A percentile compares a stretch with the other conserved stretches of the same genome.
phyloP scores from a whole-genome alignment of 2,113 vertebrate species.

The Callionymus lyra region DNA sequence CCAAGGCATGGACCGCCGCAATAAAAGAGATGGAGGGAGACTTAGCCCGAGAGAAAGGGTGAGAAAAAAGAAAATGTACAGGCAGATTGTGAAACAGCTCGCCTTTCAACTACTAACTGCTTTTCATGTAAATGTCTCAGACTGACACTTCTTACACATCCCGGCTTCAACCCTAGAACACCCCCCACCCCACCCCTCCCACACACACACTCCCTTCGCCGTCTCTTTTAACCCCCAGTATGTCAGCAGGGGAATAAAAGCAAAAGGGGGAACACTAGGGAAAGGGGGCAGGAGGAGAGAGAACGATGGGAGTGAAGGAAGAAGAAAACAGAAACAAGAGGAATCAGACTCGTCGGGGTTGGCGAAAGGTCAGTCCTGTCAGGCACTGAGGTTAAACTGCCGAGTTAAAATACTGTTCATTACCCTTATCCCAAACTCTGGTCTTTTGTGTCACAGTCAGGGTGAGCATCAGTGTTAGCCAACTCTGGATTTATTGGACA shows the following conservation, averaged over 20 bases:
- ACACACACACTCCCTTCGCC: constrained; percentile 41
- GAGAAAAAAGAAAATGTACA: constrained; percentile 78
- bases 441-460: constrained; percentile 93
- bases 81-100: constrained; percentile 92
- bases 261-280: constrained; percentile 74
- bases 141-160: constrained; percentile 96
- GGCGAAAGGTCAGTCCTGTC: constrained; percentile 98
- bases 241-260: constrained; percentile 76
- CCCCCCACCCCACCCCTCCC: constrained; percentile 1
- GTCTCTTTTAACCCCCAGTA: constrained; percentile 50
- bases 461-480: constrained; percentile 85
- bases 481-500: constrained; percentile 91
- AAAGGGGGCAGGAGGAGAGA: constrained; percentile 40
- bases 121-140: constrained; percentile 97
- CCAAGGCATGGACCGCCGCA: constrained; percentile 70
- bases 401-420: constrained; percentile 99
- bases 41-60: constrained; percentile 52
- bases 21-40: constrained; percentile 84
- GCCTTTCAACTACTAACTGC: constrained; percentile 92
- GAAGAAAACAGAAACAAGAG: constrained; percentile 63
- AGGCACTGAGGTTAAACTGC: constrained; percentile 98
- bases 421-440: constrained; percentile 95
- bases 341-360: constrained; percentile 95
- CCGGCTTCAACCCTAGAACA: constrained; percentile 60
- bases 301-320: constrained; percentile 60